phyloP scores from a whole-genome alignment of 2,113 vertebrate species.

The Saimiri boliviensis region DNA sequence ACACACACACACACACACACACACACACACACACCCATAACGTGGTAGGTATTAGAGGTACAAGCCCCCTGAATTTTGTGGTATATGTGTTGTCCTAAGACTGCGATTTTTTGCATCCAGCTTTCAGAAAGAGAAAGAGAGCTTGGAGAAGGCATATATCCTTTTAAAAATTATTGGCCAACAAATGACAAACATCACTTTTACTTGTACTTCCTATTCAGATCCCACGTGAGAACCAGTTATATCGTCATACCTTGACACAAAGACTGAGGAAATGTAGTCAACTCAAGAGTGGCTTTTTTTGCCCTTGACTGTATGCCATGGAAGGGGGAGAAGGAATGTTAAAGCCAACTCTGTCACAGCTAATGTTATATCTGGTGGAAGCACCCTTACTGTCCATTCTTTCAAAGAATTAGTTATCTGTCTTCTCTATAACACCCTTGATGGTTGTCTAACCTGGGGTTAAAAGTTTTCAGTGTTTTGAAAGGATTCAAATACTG shows the following conservation, averaged over 20 bases:
- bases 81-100: neutral
- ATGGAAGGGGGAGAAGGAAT: neutral
- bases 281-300: neutral
- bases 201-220: neutral
- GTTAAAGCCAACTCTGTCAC: neutral
- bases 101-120: neutral
- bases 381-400: neutral
- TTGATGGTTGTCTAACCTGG: neutral
- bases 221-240: neutral
- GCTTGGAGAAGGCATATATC: neutral
- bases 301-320: neutral
- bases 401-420: neutral
- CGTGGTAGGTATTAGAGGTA: neutral
- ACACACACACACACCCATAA: neutral
- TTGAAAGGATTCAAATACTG: neutral
- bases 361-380: neutral
- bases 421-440: accelerated
- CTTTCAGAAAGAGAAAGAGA: neutral
- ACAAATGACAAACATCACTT: neutral
- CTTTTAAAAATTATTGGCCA: neutral
- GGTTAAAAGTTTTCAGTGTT: neutral
- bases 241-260: neutral
- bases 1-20: neutral
- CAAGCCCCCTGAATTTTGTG: neutral
- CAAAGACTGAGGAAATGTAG: neutral